Evolutionary conservation across 2,113 vertebrate species (phyloP).

Genomic region (Myiagra hebetior): DNA sequence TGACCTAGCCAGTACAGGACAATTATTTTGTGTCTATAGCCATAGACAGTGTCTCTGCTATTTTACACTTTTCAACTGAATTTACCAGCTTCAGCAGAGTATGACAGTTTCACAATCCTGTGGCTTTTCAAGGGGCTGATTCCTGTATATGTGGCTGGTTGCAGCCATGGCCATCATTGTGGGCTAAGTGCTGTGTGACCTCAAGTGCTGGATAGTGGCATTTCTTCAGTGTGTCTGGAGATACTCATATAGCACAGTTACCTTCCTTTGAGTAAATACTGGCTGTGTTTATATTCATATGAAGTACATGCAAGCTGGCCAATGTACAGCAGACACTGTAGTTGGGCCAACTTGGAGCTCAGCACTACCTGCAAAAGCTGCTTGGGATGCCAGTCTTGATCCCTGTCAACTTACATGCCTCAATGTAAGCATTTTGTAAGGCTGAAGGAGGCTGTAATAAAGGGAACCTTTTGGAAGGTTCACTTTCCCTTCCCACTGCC

Average conservation of each 20-base stretch:
- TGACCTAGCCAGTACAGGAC: background rate
- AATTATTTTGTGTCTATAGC: background rate
- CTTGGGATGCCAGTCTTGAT: background rate
- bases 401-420: background rate
- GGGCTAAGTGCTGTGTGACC: background rate
- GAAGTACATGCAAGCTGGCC: background rate
- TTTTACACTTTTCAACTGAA: background rate
- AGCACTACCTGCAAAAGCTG: background rate
- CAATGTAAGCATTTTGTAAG: background rate
- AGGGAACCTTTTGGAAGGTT: background rate
- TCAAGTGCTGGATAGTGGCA: background rate
- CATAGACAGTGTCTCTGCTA: background rate
- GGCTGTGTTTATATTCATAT: background rate
- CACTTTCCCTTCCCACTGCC: background rate
- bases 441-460: background rate
- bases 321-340: background rate
- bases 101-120: background rate
- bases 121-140: background rate
- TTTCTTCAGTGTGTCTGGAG: background rate
- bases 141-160: background rate
- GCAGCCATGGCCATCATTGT: fast-evolving
- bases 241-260: background rate
- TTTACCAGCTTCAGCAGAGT: background rate
- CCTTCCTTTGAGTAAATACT: background rate
- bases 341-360: background rate